These are phyloP conservation scores for Oostethus manadensis DNA, from an alignment of 2,113 vertebrate species.

Conservation along the genomic window DNA sequence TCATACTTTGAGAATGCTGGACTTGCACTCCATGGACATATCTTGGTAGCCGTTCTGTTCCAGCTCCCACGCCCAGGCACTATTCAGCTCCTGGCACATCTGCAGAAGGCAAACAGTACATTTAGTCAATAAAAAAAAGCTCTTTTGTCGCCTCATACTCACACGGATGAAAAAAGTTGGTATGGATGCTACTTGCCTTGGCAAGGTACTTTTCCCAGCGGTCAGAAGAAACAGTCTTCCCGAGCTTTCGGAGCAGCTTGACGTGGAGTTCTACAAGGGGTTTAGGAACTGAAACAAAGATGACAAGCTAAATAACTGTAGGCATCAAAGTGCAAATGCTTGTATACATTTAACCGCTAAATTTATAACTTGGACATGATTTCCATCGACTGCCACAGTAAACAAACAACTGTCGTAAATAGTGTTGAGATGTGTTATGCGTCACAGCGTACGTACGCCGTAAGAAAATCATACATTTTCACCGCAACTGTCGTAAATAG, in stretches of 20 bases:
- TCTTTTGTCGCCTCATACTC: background rate
- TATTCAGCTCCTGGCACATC: conserved; percentile 96
- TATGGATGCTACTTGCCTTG: conserved; percentile 74
- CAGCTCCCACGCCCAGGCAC: conserved; percentile 97
- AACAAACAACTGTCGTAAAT: conserved; percentile 3
- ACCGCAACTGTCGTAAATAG: conserved; percentile 1
- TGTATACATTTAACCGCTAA: too few species aligned
- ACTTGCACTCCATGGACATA: conserved; percentile 92
- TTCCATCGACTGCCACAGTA: too few species aligned
- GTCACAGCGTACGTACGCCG: too few species aligned
- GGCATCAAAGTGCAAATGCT: background rate
- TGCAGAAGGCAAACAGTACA: conserved; percentile 41
- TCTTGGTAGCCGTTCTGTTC: conserved; percentile 95
- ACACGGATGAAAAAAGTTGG: background rate
- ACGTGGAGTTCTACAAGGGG: conserved; percentile 93
- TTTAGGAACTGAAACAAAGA: conserved; percentile 81
- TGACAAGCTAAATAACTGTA: background rate
- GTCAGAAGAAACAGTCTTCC: conserved; percentile 89
- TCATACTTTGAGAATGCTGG: conserved; percentile 90
- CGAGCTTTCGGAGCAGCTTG: conserved; percentile 96
- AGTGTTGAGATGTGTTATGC: too few species aligned
- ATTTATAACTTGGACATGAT: too few species aligned
- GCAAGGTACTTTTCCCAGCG: conserved; percentile 98
- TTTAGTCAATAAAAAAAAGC: background rate
- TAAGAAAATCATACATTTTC: too few species aligned